Percentiles rank a stretch among this genome's conserved stretches.
Evolutionary conservation across 2,797 vertebrate genomes (phyloP).

Genomic region (Pangasius djambal): DNA sequence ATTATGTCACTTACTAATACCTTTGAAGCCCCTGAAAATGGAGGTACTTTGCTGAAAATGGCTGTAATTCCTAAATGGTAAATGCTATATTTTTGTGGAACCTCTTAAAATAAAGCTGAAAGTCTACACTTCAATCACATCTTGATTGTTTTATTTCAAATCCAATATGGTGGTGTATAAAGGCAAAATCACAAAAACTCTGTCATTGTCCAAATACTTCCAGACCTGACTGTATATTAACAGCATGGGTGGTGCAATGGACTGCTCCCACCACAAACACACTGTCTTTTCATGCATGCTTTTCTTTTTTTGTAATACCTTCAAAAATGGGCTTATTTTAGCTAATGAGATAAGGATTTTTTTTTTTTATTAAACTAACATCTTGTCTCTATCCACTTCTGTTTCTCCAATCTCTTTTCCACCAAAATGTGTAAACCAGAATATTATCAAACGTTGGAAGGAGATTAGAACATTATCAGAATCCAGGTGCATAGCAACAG

Average conservation of each 20-base stretch:
- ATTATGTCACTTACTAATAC: too few relatives aligned
- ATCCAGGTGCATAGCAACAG: not conserved
- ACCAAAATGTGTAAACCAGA: not conserved
- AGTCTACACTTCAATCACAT: too few relatives aligned
- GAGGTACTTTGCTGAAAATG: too few relatives aligned
- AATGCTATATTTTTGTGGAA: too few relatives aligned
- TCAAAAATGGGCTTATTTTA: not conserved
- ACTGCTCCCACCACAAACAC: not conserved
- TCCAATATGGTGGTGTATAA: too few relatives aligned
- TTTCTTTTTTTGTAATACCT: not conserved
- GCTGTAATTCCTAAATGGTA: too few relatives aligned
- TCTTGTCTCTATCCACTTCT: not conserved
- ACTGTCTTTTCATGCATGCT: not conserved
- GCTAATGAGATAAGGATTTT: not conserved
- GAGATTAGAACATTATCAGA: not conserved
- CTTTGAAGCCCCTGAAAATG: too few relatives aligned
- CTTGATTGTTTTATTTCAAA: too few relatives aligned
- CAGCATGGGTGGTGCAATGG: not conserved
- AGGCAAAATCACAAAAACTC: too few relatives aligned
- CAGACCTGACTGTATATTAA: not conserved
- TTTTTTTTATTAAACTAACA: not conserved
- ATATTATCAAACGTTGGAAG: not conserved
- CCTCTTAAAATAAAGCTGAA: too few relatives aligned
- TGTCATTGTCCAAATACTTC: too few relatives aligned
- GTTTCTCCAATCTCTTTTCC: not conserved